Evolutionary conservation across 2,888 invertebrate genomes (phyloP), one percentile per base, ranked within the genome.

Genomic region (Hydrotaea diabolus): DNA sequence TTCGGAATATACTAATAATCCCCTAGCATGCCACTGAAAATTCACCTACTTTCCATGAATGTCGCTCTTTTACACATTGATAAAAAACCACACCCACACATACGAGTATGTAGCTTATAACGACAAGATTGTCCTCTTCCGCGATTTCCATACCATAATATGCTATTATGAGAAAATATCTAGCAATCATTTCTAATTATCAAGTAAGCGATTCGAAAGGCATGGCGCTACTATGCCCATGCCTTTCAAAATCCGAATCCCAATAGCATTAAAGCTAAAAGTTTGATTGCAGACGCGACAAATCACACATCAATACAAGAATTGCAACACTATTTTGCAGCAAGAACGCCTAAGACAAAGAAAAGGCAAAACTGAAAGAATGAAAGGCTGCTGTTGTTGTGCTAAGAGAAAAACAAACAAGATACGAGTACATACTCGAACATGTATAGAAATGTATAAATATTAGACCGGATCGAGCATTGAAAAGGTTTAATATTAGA

Each of bases 241-340:
- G 80, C 77, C 80, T 81, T 77, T 79, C 79, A n/a, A 82, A 73
- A 75, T 31, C 2, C 59, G 49, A 53, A 46, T 53, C 23, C 76
- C 7, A 13, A 39, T 8, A 13, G 39, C 39, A 39, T 11, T 11
- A 8, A 39, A 3, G 13, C 39, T 8, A 39, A 73, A 64, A 46
- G 80, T 49, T 76, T 73, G 81, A 81, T 81, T 81, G 59, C 73
- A 85, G 77, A 85, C 73, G 85, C 85, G 82, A 85, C 85, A 85
- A 85, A 85, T 85, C 85, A 80, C 85, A 85, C 85, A 80, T 85
- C 73, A 76, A 77, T 62, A 85, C 85, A 82, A 77, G 79, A 77
- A 69, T 49, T 76, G 74, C 71, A 82, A 74, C 79, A 85, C 79
- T 77, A 79, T 73, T 36, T 55, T 71, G 49, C 64, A 64, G 55